phyloP scores from a whole-genome alignment of 2,888 invertebrate genomes.

The Nymphalis polychloros region DNA sequence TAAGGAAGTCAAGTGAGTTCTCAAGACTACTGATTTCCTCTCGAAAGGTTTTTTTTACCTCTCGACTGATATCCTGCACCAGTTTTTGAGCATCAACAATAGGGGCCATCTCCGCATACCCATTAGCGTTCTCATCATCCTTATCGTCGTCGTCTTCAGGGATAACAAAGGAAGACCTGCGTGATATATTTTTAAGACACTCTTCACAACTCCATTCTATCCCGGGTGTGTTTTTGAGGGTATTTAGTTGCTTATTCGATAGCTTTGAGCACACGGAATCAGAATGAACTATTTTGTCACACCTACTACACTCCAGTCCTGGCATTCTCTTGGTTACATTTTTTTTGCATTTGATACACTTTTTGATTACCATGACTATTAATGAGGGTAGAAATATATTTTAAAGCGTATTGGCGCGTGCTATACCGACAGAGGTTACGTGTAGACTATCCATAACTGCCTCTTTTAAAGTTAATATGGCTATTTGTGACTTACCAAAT shows the following conservation, averaged over 20 bases:
- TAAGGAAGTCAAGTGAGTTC: too few species aligned
- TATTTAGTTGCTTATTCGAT: constrained; percentile 34
- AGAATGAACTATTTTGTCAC: constrained; percentile 38
- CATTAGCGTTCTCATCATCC: constrained; percentile 22
- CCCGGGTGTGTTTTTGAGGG: background rate
- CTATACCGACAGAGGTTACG: too few species aligned
- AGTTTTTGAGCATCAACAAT: constrained; percentile 31
- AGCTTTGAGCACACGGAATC: constrained; percentile 33
- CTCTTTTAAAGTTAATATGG: too few species aligned
- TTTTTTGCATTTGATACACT: constrained; percentile 14
- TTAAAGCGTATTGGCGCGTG: too few species aligned
- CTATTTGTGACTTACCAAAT: too few species aligned
- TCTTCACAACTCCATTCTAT: constrained; percentile 39
- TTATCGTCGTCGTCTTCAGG: constrained; percentile 31
- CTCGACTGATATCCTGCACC: background rate
- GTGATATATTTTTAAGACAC: background rate
- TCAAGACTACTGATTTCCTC: too few species aligned
- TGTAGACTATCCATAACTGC: too few species aligned
- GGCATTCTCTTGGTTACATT: constrained; percentile 36
- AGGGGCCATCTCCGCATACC: background rate
- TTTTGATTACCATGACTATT: background rate
- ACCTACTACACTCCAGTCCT: constrained; percentile 39
- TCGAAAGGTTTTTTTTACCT: background rate
- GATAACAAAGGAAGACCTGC: constrained; percentile 17
- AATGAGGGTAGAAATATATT: too few species aligned